Evolutionary conservation across 1,140 invertebrate species (phyloP).

Genomic region (Philopotamus ludificatus): DNA sequence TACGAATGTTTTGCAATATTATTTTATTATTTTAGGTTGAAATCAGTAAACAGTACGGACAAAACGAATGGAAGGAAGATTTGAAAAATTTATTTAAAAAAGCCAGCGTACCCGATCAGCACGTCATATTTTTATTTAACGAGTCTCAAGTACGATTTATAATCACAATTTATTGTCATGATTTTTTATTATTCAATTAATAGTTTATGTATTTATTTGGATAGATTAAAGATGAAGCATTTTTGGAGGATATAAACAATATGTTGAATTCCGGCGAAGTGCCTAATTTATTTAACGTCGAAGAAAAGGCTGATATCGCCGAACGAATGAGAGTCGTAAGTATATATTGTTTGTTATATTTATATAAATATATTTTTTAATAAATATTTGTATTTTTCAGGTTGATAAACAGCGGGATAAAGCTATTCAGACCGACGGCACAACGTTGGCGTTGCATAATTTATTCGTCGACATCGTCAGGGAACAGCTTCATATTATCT

Average conservation of each 20-base stretch:
- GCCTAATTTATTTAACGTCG: constrained; percentile 84
- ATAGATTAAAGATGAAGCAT: constrained; percentile 90
- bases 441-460: constrained; percentile 86
- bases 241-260: constrained; percentile 93
- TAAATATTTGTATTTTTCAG: constrained; percentile 45
- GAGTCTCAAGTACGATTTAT: constrained; percentile 73
- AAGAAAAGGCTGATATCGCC: constrained; percentile 90
- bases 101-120: constrained; percentile 78
- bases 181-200: constrained; percentile 17
- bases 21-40: constrained; percentile 67
- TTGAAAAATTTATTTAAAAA: constrained; percentile 79
- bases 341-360: constrained; percentile 17
- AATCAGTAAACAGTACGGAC: constrained; percentile 83
- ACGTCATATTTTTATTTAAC: constrained; percentile 88
- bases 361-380: background rate
- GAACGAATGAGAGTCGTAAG: constrained; percentile 82
- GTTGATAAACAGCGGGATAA: constrained; percentile 89
- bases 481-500: constrained; percentile 89
- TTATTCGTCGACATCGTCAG: constrained; percentile 85
- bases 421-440: constrained; percentile 89
- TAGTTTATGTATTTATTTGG: constrained; percentile 18
- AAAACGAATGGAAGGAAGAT: constrained; percentile 88
- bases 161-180: background rate
- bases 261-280: constrained; percentile 92
- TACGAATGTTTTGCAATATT: no score